phyloP scores from a whole-genome alignment of 1,140 invertebrate genomes.

The Phortica variegata region DNA sequence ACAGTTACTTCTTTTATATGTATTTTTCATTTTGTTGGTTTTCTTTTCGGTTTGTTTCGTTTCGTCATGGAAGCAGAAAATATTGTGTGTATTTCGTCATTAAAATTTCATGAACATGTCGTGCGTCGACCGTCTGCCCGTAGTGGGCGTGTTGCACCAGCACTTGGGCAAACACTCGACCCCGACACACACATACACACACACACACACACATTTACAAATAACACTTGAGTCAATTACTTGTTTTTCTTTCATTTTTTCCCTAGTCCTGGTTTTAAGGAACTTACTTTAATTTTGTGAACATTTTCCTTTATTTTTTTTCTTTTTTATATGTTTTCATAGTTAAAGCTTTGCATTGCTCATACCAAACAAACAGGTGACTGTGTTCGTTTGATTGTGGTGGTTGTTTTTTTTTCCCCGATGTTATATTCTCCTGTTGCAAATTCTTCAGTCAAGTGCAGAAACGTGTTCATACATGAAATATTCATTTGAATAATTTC shows the following conservation, averaged over 20 bases:
- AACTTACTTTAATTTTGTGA: slow-evolving; percentile 49
- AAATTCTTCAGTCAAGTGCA: slow-evolving; percentile 47
- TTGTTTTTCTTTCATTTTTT: slow-evolving; percentile 30
- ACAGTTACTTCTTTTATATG: background rate
- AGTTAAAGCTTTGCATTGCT: too few species aligned
- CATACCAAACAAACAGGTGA: too few species aligned
- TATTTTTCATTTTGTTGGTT: slow-evolving; percentile 6
- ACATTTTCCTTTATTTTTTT: slow-evolving; percentile 20
- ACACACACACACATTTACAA: slow-evolving; percentile 4
- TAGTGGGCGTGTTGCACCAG: too few species aligned
- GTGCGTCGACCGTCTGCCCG: too few species aligned
- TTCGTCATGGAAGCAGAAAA: too few species aligned
- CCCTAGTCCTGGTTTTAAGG: too few species aligned
- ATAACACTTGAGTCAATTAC: slow-evolving; percentile 43
- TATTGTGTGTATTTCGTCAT: too few species aligned
- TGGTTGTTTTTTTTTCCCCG: slow-evolving; percentile 18
- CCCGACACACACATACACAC: too few species aligned
- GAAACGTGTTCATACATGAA: slow-evolving; percentile 41
- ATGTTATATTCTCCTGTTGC: slow-evolving; percentile 28
- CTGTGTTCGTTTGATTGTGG: background rate
- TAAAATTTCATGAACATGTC: slow-evolving; percentile 51
- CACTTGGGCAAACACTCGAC: too few species aligned
- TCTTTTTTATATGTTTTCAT: too few species aligned
- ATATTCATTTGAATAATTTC: slow-evolving; percentile 35
- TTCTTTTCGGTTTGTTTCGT: slow-evolving; percentile 51